Conservation (phyloP, 2,888 invertebrate species). For the Patella depressa region DNA sequence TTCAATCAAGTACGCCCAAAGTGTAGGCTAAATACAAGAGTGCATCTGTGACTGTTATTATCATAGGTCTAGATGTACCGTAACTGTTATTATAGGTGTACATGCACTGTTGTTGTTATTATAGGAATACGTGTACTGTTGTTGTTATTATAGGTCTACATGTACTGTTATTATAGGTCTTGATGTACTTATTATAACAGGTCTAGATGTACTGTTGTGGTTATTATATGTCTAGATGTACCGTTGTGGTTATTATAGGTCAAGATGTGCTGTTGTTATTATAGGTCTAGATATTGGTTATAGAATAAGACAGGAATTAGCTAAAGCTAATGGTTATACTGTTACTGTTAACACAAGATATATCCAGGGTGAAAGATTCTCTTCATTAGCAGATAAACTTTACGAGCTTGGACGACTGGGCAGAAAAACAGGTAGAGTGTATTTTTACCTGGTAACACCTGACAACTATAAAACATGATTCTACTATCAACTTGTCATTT, state of each 20-base stretch:
- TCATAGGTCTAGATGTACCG: too few species aligned
- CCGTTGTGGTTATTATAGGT: background rate
- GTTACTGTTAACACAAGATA: constrained; percentile 48
- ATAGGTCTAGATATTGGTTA: constrained; percentile 58
- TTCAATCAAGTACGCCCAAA: too few species aligned
- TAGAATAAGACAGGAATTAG: constrained; percentile 50
- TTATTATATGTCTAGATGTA: background rate
- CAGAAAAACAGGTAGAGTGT: constrained; percentile 58
- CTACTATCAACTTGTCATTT: too few species aligned
- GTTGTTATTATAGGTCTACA: too few species aligned
- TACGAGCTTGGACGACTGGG: constrained; percentile 58
- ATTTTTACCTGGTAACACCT: too few species aligned
- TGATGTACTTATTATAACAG: too few species aligned
- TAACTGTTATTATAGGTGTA: too few species aligned
- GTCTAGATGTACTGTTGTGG: background rate
- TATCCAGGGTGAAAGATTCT: constrained; percentile 53
- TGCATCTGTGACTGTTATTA: too few species aligned
- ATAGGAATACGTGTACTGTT: too few species aligned
- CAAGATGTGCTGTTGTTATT: background rate
- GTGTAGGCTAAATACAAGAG: too few species aligned
- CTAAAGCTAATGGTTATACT: constrained; percentile 45
- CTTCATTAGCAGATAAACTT: constrained; percentile 48
- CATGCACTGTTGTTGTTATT: too few species aligned
- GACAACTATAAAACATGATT: too few species aligned
- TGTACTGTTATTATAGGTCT: background rate